phyloP scores from a whole-genome alignment of 2,888 invertebrate genomes.

The Schizaphis graminum region DNA sequence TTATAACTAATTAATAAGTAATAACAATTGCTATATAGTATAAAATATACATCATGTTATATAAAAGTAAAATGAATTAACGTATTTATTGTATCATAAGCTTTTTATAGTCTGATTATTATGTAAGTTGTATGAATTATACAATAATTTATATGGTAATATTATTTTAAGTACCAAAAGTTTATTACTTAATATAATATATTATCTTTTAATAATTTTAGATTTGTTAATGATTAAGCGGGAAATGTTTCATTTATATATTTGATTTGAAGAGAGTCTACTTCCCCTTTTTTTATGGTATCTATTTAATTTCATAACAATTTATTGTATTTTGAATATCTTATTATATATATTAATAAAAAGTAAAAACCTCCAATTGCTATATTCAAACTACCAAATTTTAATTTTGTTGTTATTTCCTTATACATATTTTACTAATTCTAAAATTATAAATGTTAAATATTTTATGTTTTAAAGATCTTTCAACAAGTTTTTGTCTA shows the following conservation, averaged over 20 bases:
- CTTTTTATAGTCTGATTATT: background rate
- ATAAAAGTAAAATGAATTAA: background rate
- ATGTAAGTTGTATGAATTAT: background rate
- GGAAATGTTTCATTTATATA: background rate
- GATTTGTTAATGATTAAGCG: background rate
- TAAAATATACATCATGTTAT: background rate
- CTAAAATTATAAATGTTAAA: background rate
- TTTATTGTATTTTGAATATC: background rate
- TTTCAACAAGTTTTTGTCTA: background rate
- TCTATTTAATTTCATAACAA: background rate
- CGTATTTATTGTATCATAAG: background rate
- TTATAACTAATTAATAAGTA: background rate
- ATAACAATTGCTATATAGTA: background rate
- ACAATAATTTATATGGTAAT: background rate
- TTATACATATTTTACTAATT: background rate
- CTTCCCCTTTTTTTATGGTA: background rate
- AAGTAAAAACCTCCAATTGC: background rate
- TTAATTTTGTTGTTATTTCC: background rate
- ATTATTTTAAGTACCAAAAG: background rate
- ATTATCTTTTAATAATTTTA: background rate
- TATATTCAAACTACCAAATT: background rate
- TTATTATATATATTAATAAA: background rate
- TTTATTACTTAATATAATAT: background rate
- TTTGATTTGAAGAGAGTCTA: background rate
- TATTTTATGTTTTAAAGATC: background rate